A percentile compares a stretch with the other conserved stretches of the same genome.
Conservation (phyloP, 2,797 vertebrate species). For the Lagothrix lagotricha region DNA sequence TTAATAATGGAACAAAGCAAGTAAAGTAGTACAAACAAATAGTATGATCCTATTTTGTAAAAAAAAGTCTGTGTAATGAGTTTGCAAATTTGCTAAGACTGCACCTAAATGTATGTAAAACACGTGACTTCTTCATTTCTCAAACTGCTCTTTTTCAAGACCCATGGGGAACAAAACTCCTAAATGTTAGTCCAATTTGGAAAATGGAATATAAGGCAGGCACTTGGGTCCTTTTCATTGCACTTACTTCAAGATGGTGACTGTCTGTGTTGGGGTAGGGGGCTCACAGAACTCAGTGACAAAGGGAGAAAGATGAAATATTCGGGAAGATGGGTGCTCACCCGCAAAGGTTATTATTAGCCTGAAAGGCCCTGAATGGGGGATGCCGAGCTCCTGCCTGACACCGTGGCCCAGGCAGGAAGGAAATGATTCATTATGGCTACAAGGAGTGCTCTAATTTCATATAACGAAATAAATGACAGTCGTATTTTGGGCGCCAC, state of each 20-base stretch:
- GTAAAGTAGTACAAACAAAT: background rate
- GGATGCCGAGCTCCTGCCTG: conserved; percentile 87
- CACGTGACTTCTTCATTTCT: background rate
- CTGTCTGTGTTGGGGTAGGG: background rate
- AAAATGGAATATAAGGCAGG: too few species aligned
- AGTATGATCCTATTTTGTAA: background rate
- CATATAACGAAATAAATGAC: conserved; percentile 82
- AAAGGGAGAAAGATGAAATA: background rate
- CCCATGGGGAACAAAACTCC: background rate
- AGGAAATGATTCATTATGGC: conserved; percentile 89
- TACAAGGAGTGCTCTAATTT: conserved; percentile 88
- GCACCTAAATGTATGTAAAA: background rate
- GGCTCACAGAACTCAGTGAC: background rate
- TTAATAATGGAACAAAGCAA: background rate
- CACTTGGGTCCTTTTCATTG: background rate
- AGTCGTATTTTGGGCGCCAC: conserved; percentile 75
- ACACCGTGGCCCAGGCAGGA: conserved; percentile 82
- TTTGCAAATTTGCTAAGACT: background rate
- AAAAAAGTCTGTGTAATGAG: background rate
- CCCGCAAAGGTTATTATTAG: conserved; percentile 67
- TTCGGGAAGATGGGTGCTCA: conserved; percentile 26
- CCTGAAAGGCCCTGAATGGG: conserved; percentile 81
- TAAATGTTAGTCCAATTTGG: background rate
- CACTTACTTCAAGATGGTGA: background rate
- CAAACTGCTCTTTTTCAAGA: background rate